Percentiles rank a stretch among this genome's conserved stretches.
Conservation (phyloP, 2,113 vertebrate genomes). For the Ictidomys tridecemlineatus region DNA sequence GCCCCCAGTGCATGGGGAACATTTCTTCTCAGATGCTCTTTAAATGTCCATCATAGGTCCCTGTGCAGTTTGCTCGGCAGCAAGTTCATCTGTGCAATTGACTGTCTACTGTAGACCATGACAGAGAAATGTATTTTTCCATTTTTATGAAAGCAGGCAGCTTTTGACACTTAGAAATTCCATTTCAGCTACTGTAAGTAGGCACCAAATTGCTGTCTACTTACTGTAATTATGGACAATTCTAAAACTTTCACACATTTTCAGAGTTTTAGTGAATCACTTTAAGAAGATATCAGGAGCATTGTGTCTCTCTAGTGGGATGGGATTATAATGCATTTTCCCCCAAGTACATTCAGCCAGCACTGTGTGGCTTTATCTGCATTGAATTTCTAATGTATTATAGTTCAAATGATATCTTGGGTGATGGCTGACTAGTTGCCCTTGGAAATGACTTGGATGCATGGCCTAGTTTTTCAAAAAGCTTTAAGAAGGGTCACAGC, state of each 20-base stretch:
- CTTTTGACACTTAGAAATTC: slow-evolving; percentile 42
- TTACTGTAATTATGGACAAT: background rate
- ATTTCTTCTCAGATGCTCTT: background rate
- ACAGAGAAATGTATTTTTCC: background rate
- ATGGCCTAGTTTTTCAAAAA: background rate
- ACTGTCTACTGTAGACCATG: background rate
- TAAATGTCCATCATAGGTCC: too few relatives aligned
- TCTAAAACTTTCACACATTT: background rate
- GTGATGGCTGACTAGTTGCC: accelerated
- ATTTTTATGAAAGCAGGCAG: slow-evolving; percentile 21
- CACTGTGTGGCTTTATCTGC: accelerated
- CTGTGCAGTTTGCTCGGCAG: background rate
- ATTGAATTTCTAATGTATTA: background rate
- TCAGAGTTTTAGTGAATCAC: background rate
- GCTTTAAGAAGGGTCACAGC: slow-evolving; percentile 1
- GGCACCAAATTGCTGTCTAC: background rate
- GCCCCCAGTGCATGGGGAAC: accelerated
- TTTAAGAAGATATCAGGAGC: background rate
- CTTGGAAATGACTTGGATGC: background rate
- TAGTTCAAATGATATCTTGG: background rate
- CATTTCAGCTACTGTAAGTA: slow-evolving; percentile 24
- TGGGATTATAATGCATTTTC: background rate
- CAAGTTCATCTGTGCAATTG: background rate
- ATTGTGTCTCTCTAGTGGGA: background rate
- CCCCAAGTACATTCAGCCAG: too few relatives aligned